Percentiles rank a stretch among this genome's conserved stretches.
Evolutionary conservation across 2,797 vertebrate genomes (phyloP).

Genomic region (Pangasius macronema): DNA sequence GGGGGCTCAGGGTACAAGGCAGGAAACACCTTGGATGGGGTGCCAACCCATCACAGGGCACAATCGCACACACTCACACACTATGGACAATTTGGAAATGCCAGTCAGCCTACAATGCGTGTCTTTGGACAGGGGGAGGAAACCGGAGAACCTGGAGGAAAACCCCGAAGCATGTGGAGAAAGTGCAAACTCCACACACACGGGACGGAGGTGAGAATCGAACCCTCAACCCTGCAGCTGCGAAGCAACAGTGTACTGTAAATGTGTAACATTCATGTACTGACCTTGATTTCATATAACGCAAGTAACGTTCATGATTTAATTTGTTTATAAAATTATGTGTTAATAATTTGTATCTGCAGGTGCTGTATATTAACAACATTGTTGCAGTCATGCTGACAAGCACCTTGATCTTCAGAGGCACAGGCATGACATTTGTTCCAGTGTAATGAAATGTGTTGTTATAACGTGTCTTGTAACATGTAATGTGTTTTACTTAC

Average conservation of each 20-base stretch:
- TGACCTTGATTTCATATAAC: background rate
- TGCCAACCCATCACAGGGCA: too few relatives aligned
- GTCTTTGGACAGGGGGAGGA: too few relatives aligned
- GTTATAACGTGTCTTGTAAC: background rate
- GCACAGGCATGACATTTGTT: background rate
- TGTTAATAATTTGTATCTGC: background rate
- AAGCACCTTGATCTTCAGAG: background rate
- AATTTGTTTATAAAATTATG: background rate
- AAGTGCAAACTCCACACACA: too few relatives aligned
- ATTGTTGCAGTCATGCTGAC: background rate
- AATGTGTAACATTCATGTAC: background rate
- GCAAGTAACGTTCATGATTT: background rate
- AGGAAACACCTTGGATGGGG: too few relatives aligned
- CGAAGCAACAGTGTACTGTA: background rate
- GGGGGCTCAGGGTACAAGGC: too few relatives aligned
- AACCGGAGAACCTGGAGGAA: too few relatives aligned
- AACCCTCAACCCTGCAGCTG: too few relatives aligned
- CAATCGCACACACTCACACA: too few relatives aligned
- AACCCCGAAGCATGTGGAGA: too few relatives aligned
- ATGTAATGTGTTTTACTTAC: constrained; percentile 73
- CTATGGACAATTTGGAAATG: too few relatives aligned
- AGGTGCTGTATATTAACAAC: background rate
- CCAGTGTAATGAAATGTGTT: background rate
- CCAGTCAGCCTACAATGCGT: too few relatives aligned
- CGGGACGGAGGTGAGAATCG: too few relatives aligned